A percentile compares a stretch with the other conserved stretches of the same genome.
Conservation (phyloP, 2,113 vertebrate species). For the Pteruthius melanotis region DNA sequence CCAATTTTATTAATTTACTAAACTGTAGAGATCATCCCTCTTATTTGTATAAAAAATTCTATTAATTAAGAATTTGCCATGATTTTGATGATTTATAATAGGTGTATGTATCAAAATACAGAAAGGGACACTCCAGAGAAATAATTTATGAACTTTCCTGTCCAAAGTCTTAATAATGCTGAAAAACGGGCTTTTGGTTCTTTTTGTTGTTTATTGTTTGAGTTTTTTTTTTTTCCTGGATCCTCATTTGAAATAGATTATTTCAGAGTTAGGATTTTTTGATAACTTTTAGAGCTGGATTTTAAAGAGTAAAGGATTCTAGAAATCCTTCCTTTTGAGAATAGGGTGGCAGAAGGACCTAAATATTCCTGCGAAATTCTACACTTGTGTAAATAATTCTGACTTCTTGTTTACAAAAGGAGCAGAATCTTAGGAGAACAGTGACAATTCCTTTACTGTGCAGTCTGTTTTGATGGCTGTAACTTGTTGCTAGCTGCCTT, state of each 20-base stretch:
- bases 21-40: background rate
- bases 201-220: no score
- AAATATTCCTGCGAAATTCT: background rate
- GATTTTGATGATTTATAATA: background rate
- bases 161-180: background rate
- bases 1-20: background rate
- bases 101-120: background rate
- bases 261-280: background rate
- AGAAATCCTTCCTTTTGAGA: background rate
- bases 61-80: background rate
- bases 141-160: background rate
- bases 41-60: background rate
- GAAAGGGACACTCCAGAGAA: background rate
- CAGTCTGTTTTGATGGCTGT: background rate
- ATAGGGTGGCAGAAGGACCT: background rate
- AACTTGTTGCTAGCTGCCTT: background rate
- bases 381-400: background rate
- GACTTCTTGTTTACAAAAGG: background rate
- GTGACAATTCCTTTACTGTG: background rate
- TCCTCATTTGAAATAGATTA: background rate
- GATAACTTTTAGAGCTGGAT: background rate
- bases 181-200: background rate
- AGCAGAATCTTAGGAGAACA: background rate
- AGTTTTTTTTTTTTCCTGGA: rapidly evolving
- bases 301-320: background rate